Percentiles rank a stretch among this genome's conserved stretches.
These are phyloP conservation scores for Drosophila mayri DNA, from an alignment of 1,140 invertebrate species.

Conservation along the genomic window DNA sequence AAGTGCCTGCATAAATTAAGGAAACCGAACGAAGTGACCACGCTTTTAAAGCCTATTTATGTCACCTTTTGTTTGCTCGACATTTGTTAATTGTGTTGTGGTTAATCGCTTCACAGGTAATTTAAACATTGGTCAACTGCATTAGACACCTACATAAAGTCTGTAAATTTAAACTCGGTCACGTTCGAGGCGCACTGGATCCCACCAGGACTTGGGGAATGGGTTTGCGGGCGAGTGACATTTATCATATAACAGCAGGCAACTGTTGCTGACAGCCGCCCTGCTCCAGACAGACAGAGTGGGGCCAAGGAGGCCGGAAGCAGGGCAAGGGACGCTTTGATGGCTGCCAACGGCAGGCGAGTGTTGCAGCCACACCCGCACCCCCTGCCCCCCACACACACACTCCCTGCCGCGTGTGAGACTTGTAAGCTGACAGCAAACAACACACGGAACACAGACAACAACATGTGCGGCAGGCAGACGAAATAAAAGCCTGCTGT, in stretches of 20 bases:
- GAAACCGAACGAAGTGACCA: neutral
- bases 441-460: conserved; percentile 31
- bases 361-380: conserved; percentile 30
- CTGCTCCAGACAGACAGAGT: conserved; percentile 12
- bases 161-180: conserved; percentile 48
- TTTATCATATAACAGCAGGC: conserved; percentile 53
- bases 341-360: conserved; percentile 57
- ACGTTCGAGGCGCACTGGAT: conserved; percentile 22
- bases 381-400: neutral
- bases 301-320: neutral
- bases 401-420: conserved; percentile 9
- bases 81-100: conserved; percentile 24
- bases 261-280: conserved; percentile 74
- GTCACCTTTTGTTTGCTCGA: conserved; percentile 16
- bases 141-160: conserved; percentile 21
- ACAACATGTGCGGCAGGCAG: conserved; percentile 50
- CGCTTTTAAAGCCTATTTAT: neutral
- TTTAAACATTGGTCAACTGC: conserved; percentile 31
- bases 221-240: conserved; percentile 27
- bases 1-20: conserved; percentile 5
- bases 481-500: conserved; percentile 15
- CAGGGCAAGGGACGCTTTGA: conserved; percentile 34
- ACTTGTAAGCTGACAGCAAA: conserved; percentile 32
- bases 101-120: conserved; percentile 30
- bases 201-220: neutral